Percentiles rank a stretch among this genome's conserved stretches.
Conservation (phyloP, 2,888 invertebrate genomes). For the Smittia sp. region DNA sequence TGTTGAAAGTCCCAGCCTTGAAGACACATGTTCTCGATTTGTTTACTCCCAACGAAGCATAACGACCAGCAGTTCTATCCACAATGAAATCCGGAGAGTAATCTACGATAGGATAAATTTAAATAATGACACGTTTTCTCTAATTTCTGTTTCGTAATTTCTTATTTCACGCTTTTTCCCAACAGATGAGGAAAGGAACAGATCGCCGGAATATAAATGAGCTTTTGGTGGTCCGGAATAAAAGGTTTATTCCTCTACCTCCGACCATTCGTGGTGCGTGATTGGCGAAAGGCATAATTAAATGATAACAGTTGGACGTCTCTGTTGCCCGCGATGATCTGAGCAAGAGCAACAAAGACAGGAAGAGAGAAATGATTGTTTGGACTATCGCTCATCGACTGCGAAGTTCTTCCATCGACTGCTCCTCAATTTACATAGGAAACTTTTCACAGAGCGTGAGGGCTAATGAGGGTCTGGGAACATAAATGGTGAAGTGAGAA, state of each 20-base stretch:
- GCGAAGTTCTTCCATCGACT: background rate
- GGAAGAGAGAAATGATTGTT: background rate
- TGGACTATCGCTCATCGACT: no score
- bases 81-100: background rate
- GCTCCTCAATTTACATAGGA: background rate
- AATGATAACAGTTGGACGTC: constrained; percentile 41
- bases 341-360: background rate
- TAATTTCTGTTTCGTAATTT: constrained; percentile 27
- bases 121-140: constrained; percentile 29
- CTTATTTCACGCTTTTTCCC: constrained; percentile 39
- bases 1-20: background rate
- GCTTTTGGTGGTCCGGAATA: constrained; percentile 38
- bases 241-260: background rate
- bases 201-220: background rate
- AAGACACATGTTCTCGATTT: constrained; percentile 39
- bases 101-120: constrained; percentile 15
- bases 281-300: constrained; percentile 31
- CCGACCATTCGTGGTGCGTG: background rate
- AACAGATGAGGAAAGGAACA: background rate
- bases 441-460: background rate
- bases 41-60: background rate
- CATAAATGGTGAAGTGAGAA: constrained; percentile 1
- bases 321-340: background rate
- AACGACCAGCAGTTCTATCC: background rate
- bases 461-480: background rate